Evolutionary conservation across 2,888 invertebrate species (phyloP), one percentile per base, ranked within the genome.

Genomic region (Tenthredo distinguenda): DNA sequence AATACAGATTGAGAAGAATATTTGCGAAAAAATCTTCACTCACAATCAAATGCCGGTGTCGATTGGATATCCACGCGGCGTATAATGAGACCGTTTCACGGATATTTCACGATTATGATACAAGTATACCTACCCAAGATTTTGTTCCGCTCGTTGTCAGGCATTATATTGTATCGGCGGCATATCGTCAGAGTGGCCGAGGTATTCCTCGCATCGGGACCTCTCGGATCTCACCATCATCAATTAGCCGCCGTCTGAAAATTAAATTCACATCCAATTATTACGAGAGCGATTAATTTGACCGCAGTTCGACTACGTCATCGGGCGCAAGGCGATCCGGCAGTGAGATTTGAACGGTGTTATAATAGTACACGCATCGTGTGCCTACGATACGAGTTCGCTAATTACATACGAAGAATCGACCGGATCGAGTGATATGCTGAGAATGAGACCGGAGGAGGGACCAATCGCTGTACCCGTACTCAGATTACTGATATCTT

Each of bases 401-500:
- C 47, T 47, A 47, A 47, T 47, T 47, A 47, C 15, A 47, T 47
- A 47, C 47, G 31, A 34, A 31, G 18, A 0, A 34, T 18, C 18
- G 34, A 18, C 21, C 21, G 72, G 43, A 74, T 43, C 43, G 12
- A 21, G 21, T 40, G 43, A 12, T 9, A 34, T 15, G 34, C 34
- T 31, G 31, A 21, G 21, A 58, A n/a, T 21, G 34, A 68, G 74
- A 76, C 74, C 43, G n/a, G 31, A 50, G 68, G 43, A 74, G 68
- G 43, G 74, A 74, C 50, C 26, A 76, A 26, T 40, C 47, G 26
- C 50, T 26, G 84, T 12, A 4, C 12, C 50, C 86, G 88, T 88
- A 86, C 90, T 34, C 88, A 62, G 85, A 85, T 90, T 90, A 89
- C 90, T 34, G 71, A 86, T 89, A 89, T 90, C 87, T 88, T 88